phyloP scores from a whole-genome alignment of 2,888 invertebrate genomes.

The Isoperla grammatica region DNA sequence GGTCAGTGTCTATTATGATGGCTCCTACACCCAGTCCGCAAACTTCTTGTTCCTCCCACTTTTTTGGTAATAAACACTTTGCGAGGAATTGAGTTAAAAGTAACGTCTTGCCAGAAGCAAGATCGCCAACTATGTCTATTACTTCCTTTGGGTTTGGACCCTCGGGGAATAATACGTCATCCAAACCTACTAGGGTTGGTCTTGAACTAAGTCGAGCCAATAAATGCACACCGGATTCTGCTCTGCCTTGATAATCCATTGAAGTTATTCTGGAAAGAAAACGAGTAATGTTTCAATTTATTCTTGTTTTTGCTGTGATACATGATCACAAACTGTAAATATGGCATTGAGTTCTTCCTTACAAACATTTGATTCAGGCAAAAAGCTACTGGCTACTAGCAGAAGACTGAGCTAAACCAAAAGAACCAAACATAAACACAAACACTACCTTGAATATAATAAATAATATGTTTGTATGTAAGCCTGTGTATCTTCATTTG shows the following conservation, averaged over 20 bases:
- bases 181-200: slow-evolving; percentile 45
- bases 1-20: slow-evolving; percentile 48
- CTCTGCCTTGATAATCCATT: slow-evolving; percentile 16
- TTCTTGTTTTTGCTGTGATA: no score
- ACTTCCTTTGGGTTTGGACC: slow-evolving; percentile 43
- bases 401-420: no score
- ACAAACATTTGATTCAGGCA: no score
- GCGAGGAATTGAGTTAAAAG: slow-evolving; percentile 47
- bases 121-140: slow-evolving; percentile 47
- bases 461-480: no score
- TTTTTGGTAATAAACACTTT: slow-evolving; percentile 44
- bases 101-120: slow-evolving; percentile 46
- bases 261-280: not conserved
- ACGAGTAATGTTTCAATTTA: not conserved
- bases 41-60: slow-evolving; percentile 36
- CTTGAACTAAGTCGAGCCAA: slow-evolving; percentile 49
- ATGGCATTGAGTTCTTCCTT: no score
- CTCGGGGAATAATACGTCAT: slow-evolving; percentile 45
- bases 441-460: no score
- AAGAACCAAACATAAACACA: no score
- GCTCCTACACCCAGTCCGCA: slow-evolving; percentile 45
- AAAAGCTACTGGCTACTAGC: no score
- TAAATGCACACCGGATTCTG: slow-evolving; percentile 55
- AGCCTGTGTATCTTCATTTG: no score
- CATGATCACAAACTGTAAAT: no score